These are phyloP conservation scores for Cheilosia impressa DNA, from an alignment of 2,888 invertebrate genomes.

Conservation along the genomic window DNA sequence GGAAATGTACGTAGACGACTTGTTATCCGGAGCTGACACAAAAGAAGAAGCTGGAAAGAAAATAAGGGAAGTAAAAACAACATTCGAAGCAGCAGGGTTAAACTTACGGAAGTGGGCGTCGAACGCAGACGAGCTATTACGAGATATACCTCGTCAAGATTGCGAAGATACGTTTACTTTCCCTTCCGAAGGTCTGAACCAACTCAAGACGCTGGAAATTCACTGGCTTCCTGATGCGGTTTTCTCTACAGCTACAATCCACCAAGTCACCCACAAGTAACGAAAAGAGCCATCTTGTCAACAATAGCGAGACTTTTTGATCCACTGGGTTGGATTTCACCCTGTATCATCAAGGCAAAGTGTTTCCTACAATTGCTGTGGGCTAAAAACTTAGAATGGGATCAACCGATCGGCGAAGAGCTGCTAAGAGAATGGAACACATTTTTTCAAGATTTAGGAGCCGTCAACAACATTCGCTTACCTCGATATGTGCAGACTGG, in stretches of 20 bases:
- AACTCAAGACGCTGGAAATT: not conserved
- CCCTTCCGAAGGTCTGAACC: not conserved
- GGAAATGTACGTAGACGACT: constrained; percentile 10
- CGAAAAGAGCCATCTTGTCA: not conserved
- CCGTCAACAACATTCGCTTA: not conserved
- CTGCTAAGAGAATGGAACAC: not conserved
- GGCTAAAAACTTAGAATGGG: not conserved
- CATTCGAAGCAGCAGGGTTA: constrained; percentile 1
- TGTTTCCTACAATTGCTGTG: not conserved
- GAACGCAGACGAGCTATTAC: not conserved
- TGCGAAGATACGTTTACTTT: not conserved
- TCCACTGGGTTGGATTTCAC: too few species aligned
- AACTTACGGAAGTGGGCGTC: constrained; percentile 9
- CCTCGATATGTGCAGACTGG: not conserved
- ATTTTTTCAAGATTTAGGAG: not conserved
- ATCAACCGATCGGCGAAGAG: not conserved
- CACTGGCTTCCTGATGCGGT: not conserved
- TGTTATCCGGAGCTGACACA: constrained; percentile 15
- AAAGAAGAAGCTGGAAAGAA: constrained; percentile 11
- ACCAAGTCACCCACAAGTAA: not conserved
- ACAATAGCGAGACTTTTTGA: not conserved
- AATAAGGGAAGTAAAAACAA: not conserved
- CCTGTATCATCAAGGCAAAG: too few species aligned
- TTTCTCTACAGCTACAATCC: not conserved
- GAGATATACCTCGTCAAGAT: not conserved